phyloP scores from a whole-genome alignment of 2,113 vertebrate genomes.

The Rhinolophus sinicus region DNA sequence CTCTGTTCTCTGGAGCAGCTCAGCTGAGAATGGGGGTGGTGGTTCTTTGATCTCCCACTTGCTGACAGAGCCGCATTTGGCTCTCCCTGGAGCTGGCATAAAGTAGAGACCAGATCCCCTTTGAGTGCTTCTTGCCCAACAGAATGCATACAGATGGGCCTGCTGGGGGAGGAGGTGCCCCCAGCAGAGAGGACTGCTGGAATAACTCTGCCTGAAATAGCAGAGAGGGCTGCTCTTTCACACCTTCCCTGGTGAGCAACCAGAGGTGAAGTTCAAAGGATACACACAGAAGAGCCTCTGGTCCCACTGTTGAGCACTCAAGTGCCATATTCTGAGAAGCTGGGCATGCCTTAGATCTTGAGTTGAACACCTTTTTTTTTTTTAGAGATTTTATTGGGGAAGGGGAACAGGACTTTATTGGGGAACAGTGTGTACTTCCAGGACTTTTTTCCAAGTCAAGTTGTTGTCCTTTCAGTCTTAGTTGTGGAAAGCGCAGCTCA shows the following conservation, averaged over 20 bases:
- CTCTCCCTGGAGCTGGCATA: slow-evolving; percentile 12
- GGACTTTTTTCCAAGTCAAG: too few relatives aligned
- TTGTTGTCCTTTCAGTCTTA: too few relatives aligned
- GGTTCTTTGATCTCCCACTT: slow-evolving; percentile 59
- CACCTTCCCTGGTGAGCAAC: background rate
- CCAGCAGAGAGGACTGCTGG: background rate
- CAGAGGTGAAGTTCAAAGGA: background rate
- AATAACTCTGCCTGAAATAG: background rate
- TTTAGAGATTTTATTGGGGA: too few relatives aligned
- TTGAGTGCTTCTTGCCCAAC: slow-evolving; percentile 15
- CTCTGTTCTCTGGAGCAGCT: background rate
- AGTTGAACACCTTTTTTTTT: background rate
- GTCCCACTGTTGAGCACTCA: background rate
- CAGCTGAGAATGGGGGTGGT: background rate
- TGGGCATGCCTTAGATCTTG: background rate
- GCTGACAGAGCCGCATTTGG: slow-evolving; percentile 59
- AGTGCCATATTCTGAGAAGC: background rate
- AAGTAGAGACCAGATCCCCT: background rate
- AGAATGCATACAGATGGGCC: slow-evolving; percentile 66
- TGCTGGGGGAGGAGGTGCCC: background rate
- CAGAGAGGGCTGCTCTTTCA: background rate
- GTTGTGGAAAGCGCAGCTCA: too few relatives aligned
- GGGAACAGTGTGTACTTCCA: too few relatives aligned
- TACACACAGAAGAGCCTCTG: background rate
- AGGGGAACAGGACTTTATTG: too few relatives aligned